Evolutionary conservation across 2,888 invertebrate genomes (phyloP), one percentile per base, ranked within the genome.

Genomic region (Lampropteryx suffumata): DNA sequence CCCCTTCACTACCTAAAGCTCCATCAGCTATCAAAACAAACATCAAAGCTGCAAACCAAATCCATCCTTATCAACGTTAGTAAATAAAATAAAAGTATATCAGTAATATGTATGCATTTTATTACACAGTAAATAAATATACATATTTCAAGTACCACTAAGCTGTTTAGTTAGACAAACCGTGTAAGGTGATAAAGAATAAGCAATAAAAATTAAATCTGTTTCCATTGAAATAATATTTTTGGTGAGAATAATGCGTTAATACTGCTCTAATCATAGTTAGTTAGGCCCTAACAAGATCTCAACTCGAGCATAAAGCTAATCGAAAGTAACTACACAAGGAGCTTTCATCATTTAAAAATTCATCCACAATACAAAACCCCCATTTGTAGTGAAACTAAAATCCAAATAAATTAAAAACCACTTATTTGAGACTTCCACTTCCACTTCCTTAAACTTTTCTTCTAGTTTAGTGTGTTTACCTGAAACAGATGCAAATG

Each of bases 1-100:
- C 93, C 57, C 84, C 91, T 14, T 91, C 93, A 53, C 91, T 96
- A 90, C 94, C 94, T 28, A 97, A 97, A 86, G 95, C 96, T 10
- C 97, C 97, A 0, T 96, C 97, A 44, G 94, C 96, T 17, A 97
- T 98, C 61, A 98, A 98, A 78, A 97, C 97, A 0, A 97, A 97
- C 75, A 97, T 98, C 57, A 97, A 97, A 83, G 95, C 97, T 48
- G 97, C 97, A 3, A 94, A 95, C 57, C 95, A 96, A 84, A 95
- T 97, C 61, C 97, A 97, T 88, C 96, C 97, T 0, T 97, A 97
- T 73, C 93, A 93, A 69, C 91, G 95, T 79, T 61, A 58, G 50
- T 17, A 30, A 27, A 32, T 9, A 40, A 55, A 53, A 48, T 12
- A 49, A 50, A 51, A 42, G 13, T 35, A 27, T 41, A 35, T 46